phyloP scores from a whole-genome alignment of 2,888 invertebrate genomes.

The Lottia scabra region DNA sequence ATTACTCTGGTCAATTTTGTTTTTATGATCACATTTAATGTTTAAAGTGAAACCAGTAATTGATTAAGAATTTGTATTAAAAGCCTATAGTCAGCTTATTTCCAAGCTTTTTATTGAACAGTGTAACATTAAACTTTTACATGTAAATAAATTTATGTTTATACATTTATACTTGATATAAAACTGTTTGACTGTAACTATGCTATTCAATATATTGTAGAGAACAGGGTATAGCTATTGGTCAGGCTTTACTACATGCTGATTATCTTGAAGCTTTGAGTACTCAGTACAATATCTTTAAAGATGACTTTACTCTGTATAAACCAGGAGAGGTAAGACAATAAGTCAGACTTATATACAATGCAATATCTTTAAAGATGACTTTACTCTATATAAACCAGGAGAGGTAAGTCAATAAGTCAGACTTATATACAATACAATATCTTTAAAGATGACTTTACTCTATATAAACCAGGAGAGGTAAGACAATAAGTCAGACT shows the following conservation, averaged over 20 bases:
- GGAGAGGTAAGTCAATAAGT: slow-evolving; percentile 52
- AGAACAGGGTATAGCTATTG: slow-evolving; percentile 77
- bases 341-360: not conserved
- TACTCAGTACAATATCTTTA: slow-evolving; percentile 74
- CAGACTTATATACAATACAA: not conserved
- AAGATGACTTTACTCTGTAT: slow-evolving; percentile 77
- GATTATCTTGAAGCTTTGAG: slow-evolving; percentile 78
- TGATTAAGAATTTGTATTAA: no score
- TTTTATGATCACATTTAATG: no score
- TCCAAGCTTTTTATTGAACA: no score
- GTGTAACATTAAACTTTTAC: no score
- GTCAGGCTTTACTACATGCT: slow-evolving; percentile 82
- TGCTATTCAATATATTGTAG: slow-evolving; percentile 33
- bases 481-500: slow-evolving; percentile 35
- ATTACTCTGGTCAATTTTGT: no score
- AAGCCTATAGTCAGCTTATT: no score
- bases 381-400: slow-evolving; percentile 75
- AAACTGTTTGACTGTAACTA: no score
- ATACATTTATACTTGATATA: no score
- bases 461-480: slow-evolving; percentile 73
- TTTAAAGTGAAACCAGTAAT: no score
- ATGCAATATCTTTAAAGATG: no score
- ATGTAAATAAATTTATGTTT: no score
- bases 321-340: slow-evolving; percentile 68
- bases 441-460: slow-evolving; percentile 66